phyloP scores from a whole-genome alignment of 2,113 vertebrate genomes.

The Urocolius indicus region DNA sequence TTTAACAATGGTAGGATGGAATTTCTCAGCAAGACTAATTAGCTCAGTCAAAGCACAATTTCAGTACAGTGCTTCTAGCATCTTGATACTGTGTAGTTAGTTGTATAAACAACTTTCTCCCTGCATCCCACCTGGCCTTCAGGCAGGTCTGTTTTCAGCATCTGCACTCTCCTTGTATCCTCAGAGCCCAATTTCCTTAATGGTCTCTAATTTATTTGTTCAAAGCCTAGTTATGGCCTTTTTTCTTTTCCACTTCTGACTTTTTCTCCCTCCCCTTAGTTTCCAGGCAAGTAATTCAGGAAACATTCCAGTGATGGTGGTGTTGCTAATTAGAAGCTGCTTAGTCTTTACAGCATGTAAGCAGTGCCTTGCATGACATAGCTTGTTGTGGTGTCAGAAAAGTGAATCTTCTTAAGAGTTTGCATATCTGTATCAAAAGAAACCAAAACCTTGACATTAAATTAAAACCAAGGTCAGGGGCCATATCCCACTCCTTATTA shows the following conservation, averaged over 20 bases:
- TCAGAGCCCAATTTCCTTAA: not conserved
- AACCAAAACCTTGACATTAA: not conserved
- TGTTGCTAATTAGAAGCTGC: not conserved
- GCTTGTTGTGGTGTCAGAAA: not conserved
- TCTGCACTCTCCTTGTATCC: not conserved
- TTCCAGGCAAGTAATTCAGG: not conserved
- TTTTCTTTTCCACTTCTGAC: not conserved
- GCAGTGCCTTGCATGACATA: not conserved
- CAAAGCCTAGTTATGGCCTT: not conserved
- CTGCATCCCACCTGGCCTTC: not conserved
- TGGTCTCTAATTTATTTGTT: not conserved
- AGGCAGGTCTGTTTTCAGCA: not conserved
- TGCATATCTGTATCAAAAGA: not conserved
- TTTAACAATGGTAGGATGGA: not conserved
- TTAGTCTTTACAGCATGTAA: not conserved
- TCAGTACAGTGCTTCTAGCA: not conserved
- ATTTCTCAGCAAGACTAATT: slow-evolving; percentile 50
- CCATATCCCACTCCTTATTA: not conserved
- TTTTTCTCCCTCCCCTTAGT: not conserved
- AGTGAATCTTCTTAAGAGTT: not conserved
- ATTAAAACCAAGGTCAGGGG: not conserved
- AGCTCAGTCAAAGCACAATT: not conserved
- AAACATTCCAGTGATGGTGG: not conserved
- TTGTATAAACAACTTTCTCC: not conserved
- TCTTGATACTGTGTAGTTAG: not conserved